Evolutionary conservation across 2,888 invertebrate species (phyloP), one percentile per base, ranked within the genome.

Genomic region (Bombyx huttoni): DNA sequence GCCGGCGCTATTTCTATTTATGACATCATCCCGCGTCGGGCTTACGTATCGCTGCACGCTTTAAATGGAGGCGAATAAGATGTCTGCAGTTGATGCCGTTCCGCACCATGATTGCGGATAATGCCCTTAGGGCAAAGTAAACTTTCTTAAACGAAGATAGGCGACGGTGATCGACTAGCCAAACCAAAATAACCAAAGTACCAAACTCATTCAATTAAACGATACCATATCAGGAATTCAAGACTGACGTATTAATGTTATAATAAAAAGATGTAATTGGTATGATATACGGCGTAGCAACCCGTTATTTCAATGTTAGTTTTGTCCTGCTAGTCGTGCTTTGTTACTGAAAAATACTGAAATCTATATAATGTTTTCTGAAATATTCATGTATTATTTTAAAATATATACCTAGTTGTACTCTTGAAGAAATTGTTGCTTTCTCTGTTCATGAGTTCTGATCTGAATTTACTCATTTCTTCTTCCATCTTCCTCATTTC

Each of bases 401-500:
- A 60, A 63, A 67, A 83, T 83, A 81, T 75, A 75, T 92, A 96
- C 96, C 96, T 96, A 75, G 94, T 93, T 69, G 95, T 94, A 81
- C 93, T 94, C 89, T 95, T 95, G 89, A 96, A 96, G 90, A 96
- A 96, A 76, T 96, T 95, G 82, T 94, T 94, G 74, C 95, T 94
- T 84, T 97, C 97, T 74, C 96, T 93, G 85, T 96, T 96, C 94
- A 97, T 95, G 60, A 97, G 90, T 81, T 97, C 96, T 63, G 95
- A 94, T 69, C 97, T 92, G 90, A 97, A 97, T 89, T 94, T 94
- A 81, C 94, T 94, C 98, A 98, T 98, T 90, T 98, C 98, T 73
- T 98, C 98, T 90, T 98, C 98, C 96, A 98, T 98, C 89, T 97
- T 96, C 73, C 94, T 92, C 98, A 98, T 98, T 91, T 98, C 98